Percentiles rank a stretch among this genome's conserved stretches.
Conservation (phyloP, 1,140 invertebrate species). For the Drosophila triauraria region DNA sequence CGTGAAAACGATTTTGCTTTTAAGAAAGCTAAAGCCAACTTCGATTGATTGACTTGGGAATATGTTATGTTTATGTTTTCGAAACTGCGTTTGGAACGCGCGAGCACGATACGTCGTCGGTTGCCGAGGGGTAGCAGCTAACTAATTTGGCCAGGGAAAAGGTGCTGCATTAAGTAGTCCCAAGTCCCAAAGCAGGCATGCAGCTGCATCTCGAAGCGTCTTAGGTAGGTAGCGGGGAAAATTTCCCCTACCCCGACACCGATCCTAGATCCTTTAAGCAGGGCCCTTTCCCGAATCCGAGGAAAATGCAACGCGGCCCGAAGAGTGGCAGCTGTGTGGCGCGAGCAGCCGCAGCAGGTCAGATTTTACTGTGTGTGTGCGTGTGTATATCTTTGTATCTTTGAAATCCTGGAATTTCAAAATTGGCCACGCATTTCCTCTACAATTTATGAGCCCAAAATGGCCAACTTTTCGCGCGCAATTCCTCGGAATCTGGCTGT, state of each 20-base stretch:
- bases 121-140: slow-evolving; percentile 53
- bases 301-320: slow-evolving; percentile 41
- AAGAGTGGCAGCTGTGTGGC: slow-evolving; percentile 58
- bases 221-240: slow-evolving; percentile 69
- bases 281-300: slow-evolving; percentile 60
- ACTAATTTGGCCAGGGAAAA: slow-evolving; percentile 60
- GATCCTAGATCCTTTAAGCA: slow-evolving; percentile 60
- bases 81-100: slow-evolving; percentile 73
- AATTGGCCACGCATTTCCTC: slow-evolving; percentile 24
- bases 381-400: slow-evolving; percentile 16
- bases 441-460: slow-evolving; percentile 44
- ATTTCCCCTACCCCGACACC: slow-evolving; percentile 14
- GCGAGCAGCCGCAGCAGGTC: slow-evolving; percentile 65
- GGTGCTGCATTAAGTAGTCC: slow-evolving; percentile 70
- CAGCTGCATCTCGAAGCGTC: slow-evolving; percentile 49
- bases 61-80: slow-evolving; percentile 5
- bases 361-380: slow-evolving; percentile 35
- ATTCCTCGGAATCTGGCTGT: slow-evolving; percentile 42
- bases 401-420: slow-evolving; percentile 32
- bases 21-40: background rate
- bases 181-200: slow-evolving; percentile 43
- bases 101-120: slow-evolving; percentile 58
- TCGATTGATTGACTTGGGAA: background rate
- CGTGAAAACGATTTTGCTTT: background rate
- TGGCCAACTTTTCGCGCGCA: slow-evolving; percentile 55